Base-by-base conservation (phyloP, 1,140 invertebrate genomes). In the Cotesia glomerata region DNA sequence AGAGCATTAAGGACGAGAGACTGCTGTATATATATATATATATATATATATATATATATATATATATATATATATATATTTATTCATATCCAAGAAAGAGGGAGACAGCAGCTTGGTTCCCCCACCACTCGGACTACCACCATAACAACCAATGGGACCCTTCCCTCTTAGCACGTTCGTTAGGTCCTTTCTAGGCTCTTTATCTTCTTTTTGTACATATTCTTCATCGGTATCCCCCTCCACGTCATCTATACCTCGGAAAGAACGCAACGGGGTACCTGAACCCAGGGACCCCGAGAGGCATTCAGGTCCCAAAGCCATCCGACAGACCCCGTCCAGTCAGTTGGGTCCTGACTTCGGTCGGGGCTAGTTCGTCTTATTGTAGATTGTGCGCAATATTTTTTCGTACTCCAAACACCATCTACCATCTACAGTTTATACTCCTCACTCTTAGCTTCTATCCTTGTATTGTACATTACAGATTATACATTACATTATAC, bases 341-440 rank as follows among this genome's bases (percentile, higher is more conserved):
- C 85, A 87, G 85, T 86, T 86, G 77, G 78, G 80, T 80, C 81
- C 82, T 85, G 84, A 81, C 85, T 83, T 81, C 78, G 81, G 77
- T 82, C 79, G 84, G 74, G 82, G 78, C 76, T 77, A 81, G 81
- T 82, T 83, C 78, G 80, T 54, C 67, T 69, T 74, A 26, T 26
- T 26, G 26, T 26, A 26, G 26, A 26, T 26, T 26, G 1, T 26
- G 26, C 26, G 3, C 26, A 26, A 26, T 26, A 26, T 45, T 39
- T 59, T 35, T n/a, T 18, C 5, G 62, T 11, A 45, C 11, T 45
- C 39, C 39, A 45, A 45, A 45, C 39, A 45, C 39, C 26, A 26
- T 26, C 26, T 26, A 26, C 26, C 26, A 26, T 56, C 34, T 61
- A 45, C 72, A 54, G 68, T 64, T 69, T 56, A 16, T 73, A 36